phyloP scores from a whole-genome alignment of 2,888 invertebrate genomes.

The Andrena haemorrhoa region DNA sequence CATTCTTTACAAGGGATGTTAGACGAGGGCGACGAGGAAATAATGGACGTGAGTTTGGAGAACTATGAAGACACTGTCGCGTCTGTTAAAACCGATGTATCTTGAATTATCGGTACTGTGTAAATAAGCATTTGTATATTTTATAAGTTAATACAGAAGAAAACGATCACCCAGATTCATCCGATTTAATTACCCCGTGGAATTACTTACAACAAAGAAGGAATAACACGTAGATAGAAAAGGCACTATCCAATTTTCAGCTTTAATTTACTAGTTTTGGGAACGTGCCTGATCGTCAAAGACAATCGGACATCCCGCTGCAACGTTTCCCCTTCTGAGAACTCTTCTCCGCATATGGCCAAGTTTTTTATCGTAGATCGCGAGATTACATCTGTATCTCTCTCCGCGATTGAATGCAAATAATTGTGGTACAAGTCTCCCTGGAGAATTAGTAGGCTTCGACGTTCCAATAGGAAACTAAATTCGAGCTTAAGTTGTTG shows the following conservation, averaged over 20 bases:
- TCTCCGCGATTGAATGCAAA: slow-evolving; percentile 94
- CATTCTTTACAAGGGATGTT: slow-evolving; percentile 93
- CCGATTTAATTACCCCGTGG: not conserved
- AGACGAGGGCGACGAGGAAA: slow-evolving; percentile 89
- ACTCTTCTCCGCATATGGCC: slow-evolving; percentile 87
- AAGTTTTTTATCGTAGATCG: slow-evolving; percentile 88
- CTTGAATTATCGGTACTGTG: slow-evolving; percentile 24
- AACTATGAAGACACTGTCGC: slow-evolving; percentile 81
- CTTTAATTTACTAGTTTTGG: slow-evolving; percentile 93
- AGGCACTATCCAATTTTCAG: slow-evolving; percentile 86
- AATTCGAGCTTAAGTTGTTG: slow-evolving; percentile 85
- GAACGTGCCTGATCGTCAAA: slow-evolving; percentile 96
- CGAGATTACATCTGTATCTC: slow-evolving; percentile 87
- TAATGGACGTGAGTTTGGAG: slow-evolving; percentile 86
- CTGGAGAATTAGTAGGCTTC: slow-evolving; percentile 94
- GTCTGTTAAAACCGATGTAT: slow-evolving; percentile 64
- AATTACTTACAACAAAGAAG: not conserved
- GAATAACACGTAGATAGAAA: not conserved
- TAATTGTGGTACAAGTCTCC: slow-evolving; percentile 93
- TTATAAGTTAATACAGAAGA: not conserved
- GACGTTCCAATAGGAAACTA: slow-evolving; percentile 93
- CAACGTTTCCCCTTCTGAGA: slow-evolving; percentile 87
- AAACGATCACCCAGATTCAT: not conserved
- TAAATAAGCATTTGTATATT: slow-evolving; percentile 25
- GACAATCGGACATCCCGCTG: slow-evolving; percentile 92